Conservation (phyloP, 2,113 vertebrate species). For the Poeciliopsis prolifica region DNA sequence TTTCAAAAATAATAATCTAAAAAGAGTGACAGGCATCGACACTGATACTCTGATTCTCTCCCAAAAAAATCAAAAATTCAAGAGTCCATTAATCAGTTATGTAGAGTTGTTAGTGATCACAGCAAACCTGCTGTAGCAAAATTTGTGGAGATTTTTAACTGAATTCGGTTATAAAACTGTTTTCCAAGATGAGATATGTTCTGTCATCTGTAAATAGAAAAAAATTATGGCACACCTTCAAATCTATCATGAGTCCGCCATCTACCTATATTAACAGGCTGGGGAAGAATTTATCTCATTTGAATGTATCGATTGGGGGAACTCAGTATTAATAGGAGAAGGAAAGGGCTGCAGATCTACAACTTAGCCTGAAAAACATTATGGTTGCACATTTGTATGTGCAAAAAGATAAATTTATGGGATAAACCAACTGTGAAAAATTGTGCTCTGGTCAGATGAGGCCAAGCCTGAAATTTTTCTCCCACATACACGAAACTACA, state of each 20-base stretch:
- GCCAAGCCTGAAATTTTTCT: too few relatives aligned
- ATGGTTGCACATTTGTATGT: too few relatives aligned
- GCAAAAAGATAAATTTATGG: too few relatives aligned
- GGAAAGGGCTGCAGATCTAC: too few relatives aligned
- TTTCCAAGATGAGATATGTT: neutral
- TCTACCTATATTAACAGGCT: neutral
- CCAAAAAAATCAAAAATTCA: neutral
- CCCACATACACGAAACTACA: too few relatives aligned
- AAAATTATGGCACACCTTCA: neutral
- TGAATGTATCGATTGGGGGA: neutral
- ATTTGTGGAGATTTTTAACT: neutral
- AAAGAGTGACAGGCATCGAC: too few relatives aligned
- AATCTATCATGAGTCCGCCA: neutral
- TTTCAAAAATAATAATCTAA: too few relatives aligned
- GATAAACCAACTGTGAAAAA: too few relatives aligned
- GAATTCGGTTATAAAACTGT: neutral
- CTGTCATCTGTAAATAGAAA: neutral
- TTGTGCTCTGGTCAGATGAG: too few relatives aligned
- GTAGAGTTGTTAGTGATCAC: too few relatives aligned
- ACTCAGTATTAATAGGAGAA: too few relatives aligned
- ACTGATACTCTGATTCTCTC: neutral
- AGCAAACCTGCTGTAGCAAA: neutral
- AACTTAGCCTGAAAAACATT: too few relatives aligned
- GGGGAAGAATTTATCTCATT: neutral
- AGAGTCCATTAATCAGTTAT: neutral